Base-by-base conservation (phyloP, 2,113 vertebrate genomes). In the Alligator mississippiensis region DNA sequence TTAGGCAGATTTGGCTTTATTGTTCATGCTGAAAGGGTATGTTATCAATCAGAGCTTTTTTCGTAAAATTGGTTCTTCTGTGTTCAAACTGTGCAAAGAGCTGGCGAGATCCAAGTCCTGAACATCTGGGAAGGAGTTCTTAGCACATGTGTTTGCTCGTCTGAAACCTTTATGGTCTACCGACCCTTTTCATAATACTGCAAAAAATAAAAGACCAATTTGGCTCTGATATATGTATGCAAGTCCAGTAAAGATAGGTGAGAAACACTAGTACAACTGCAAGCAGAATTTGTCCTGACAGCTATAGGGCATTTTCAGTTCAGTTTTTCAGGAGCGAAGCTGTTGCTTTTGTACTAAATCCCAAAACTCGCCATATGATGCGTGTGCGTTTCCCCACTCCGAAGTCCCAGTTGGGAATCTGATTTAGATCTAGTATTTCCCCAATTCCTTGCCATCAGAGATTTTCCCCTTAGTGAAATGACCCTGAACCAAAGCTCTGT, bases 401-500 rank as follows among this genome's bases (percentile, higher is more conserved):
- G 89, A 77, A 90, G 55, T 27, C 61, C 93, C 90, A 89, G 82
- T 72, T 30, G 85, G 76, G 91, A 93, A 93, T 96, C 92, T 90
- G 68, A 82, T 88, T 95, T 70, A 84, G 80, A 93, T 5, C 27
- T n/a, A 94, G 85, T 94, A 75, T 87, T 95, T 92, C 88, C 84
- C 76, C 93, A 28, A 80, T 96, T 87, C 87, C 57, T 90, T 82
- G 27, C 85, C 90, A 75, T 93, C 82, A 66, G 70, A 92, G 93
- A 47, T 47, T 47, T 47, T 47, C 47, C 47, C 34, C 95, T 96
- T 95, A 90, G 89, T 90, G 95, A 96, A 95, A 87, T 84, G 89
- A 94, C 93, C 24, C 82, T 90, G 93, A 93, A 96, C 75, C 58
- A 76, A 97, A 96, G 89, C 95, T 96, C 88, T 96, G 94, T 94